Evolutionary conservation across 2,888 invertebrate genomes (phyloP).

Genomic region (Ornithoptera alexandrae): DNA sequence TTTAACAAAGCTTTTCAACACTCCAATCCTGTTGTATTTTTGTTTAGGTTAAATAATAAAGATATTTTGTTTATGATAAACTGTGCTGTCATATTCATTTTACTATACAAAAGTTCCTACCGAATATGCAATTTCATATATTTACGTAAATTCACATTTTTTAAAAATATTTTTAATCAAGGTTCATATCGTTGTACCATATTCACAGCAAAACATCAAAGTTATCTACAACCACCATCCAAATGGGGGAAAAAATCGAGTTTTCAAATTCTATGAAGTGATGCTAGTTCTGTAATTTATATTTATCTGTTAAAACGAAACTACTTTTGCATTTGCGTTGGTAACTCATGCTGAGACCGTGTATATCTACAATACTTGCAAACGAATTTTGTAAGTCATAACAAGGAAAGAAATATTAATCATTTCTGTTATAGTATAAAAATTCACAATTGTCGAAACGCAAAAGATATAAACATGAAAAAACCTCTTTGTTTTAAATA

Average conservation of each 20-base stretch:
- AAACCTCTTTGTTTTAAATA: neutral
- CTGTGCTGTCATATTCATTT: neutral
- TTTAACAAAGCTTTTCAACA: neutral
- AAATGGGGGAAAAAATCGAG: no score
- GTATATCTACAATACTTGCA: no score
- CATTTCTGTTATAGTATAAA: no score
- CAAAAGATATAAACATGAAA: neutral
- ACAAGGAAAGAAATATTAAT: no score
- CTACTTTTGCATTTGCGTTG: no score
- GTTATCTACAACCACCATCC: no score
- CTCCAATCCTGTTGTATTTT: neutral
- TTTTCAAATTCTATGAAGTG: neutral
- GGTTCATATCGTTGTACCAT: neutral
- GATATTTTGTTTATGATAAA: neutral
- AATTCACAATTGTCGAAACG: no score
- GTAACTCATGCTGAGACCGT: no score
- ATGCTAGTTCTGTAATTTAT: no score
- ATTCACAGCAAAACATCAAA: neutral
- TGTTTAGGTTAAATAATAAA: neutral
- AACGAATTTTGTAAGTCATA: no score
- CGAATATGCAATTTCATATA: neutral
- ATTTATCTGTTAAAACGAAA: no score
- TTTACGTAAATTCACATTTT: neutral
- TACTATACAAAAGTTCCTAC: neutral
- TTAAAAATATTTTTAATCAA: neutral